Percentiles rank a stretch among this genome's conserved stretches.
Evolutionary conservation across 2,113 vertebrate genomes (phyloP).

Genomic region (Oophaga pumilio): DNA sequence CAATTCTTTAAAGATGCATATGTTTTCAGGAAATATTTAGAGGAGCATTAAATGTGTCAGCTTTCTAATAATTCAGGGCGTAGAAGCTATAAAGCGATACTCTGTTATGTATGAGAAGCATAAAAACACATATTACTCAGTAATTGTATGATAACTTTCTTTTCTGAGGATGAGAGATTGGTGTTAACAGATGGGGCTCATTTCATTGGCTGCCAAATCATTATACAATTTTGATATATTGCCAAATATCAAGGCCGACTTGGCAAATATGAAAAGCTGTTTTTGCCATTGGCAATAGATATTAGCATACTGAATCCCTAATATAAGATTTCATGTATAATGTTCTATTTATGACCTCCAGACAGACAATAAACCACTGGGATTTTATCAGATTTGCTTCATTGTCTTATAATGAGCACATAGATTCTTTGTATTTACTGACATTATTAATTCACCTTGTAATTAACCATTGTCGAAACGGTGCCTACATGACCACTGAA

Average conservation of each 20-base stretch:
- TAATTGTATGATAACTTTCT: constrained; percentile 32
- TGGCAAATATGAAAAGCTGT: background rate
- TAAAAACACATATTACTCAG: constrained; percentile 43
- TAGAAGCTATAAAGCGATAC: constrained; percentile 55
- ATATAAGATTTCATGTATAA: constrained; percentile 7
- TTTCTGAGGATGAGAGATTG: background rate
- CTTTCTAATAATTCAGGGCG: constrained; percentile 60
- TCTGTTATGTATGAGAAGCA: constrained; percentile 17
- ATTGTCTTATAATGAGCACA: background rate
- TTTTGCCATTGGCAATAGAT: constrained; percentile 6
- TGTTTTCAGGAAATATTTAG: constrained; percentile 67
- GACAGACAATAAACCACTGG: background rate
- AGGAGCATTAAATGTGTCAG: constrained; percentile 65
- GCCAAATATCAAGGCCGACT: constrained; percentile 19
- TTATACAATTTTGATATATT: constrained; percentile 26
- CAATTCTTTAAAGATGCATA: constrained; percentile 54
- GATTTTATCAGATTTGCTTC: background rate
- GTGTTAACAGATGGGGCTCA: constrained; percentile 17
- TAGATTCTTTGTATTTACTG: background rate
- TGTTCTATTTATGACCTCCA: background rate
- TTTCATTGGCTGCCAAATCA: constrained; percentile 28
- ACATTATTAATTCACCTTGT: background rate
- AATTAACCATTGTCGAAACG: background rate
- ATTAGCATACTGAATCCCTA: background rate
- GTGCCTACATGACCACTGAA: too few species aligned